Evolutionary conservation across 2,797 vertebrate genomes (phyloP).

Genomic region (Columba guinea): DNA sequence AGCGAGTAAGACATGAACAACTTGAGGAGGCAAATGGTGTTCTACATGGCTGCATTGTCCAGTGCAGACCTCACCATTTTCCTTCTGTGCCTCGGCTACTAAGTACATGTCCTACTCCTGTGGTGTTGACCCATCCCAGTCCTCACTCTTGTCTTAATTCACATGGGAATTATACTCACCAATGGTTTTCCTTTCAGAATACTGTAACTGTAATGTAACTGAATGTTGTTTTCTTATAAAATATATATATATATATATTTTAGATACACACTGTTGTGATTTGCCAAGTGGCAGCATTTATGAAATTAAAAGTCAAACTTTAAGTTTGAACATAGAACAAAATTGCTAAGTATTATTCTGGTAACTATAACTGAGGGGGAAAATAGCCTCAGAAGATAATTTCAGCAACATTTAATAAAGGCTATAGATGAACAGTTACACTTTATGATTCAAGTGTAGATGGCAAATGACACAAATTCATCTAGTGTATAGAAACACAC

Average conservation of each 20-base stretch:
- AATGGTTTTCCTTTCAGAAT: background rate
- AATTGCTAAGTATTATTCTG: background rate
- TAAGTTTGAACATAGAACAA: background rate
- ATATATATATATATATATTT: background rate
- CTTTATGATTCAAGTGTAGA: background rate
- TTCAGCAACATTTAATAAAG: background rate
- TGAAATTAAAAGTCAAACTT: background rate
- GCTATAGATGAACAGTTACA: background rate
- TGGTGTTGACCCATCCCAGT: too few relatives aligned
- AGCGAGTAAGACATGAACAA: background rate
- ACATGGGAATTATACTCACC: accelerated
- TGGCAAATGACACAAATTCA: background rate
- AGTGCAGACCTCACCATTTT: background rate
- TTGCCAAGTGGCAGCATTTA: background rate
- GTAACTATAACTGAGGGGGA: background rate
- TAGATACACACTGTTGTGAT: background rate
- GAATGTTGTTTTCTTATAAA: background rate
- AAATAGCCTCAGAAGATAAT: background rate
- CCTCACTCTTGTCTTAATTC: background rate
- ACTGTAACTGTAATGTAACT: too few relatives aligned
- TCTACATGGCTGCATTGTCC: background rate
- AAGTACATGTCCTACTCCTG: background rate
- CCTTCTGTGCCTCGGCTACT: background rate
- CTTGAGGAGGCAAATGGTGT: background rate
- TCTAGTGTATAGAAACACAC: background rate